These are phyloP conservation scores for Lepus townsendii DNA, from an alignment of 2,797 vertebrate species.

Conservation along the genomic window DNA sequence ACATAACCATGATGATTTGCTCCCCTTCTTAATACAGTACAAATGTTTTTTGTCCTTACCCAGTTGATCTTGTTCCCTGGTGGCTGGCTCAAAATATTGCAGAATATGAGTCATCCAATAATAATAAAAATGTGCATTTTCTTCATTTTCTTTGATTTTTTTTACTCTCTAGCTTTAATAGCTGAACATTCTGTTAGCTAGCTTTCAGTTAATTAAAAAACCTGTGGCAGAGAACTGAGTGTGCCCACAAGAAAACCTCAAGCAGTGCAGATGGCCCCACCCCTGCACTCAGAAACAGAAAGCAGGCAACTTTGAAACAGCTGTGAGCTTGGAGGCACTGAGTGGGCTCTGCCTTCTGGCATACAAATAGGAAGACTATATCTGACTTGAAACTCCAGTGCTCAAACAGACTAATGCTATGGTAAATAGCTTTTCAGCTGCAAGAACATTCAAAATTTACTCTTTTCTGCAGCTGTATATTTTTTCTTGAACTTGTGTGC, in stretches of 20 bases:
- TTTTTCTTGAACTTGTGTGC: conserved; percentile 26
- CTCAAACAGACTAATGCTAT: neutral
- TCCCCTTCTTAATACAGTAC: conserved; percentile 19
- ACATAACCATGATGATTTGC: conserved; percentile 31
- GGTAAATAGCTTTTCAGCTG: conserved; percentile 49
- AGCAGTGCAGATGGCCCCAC: conserved; percentile 44
- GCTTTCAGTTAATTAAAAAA: conserved; percentile 72
- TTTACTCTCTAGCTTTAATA: neutral
- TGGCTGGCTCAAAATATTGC: conserved; percentile 15
- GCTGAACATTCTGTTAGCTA: conserved; percentile 43
- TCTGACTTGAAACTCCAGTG: conserved; percentile 4
- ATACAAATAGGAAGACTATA: conserved; percentile 14
- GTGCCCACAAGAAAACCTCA: conserved; percentile 64
- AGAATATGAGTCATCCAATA: conserved; percentile 25
- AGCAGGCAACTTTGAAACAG: neutral
- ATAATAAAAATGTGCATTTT: neutral
- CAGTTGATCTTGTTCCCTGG: conserved; percentile 23
- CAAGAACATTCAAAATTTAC: conserved; percentile 42
- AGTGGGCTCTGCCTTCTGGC: conserved; percentile 64
- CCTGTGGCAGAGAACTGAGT: conserved; percentile 39
- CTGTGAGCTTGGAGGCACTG: conserved; percentile 23
- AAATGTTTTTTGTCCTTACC: conserved; percentile 30
- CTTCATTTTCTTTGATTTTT: conserved; percentile 38
- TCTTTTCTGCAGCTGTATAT: neutral
- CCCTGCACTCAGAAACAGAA: conserved; percentile 54